Base-by-base conservation (phyloP, 2,797 vertebrate species). In the Clarias laeviceps region DNA sequence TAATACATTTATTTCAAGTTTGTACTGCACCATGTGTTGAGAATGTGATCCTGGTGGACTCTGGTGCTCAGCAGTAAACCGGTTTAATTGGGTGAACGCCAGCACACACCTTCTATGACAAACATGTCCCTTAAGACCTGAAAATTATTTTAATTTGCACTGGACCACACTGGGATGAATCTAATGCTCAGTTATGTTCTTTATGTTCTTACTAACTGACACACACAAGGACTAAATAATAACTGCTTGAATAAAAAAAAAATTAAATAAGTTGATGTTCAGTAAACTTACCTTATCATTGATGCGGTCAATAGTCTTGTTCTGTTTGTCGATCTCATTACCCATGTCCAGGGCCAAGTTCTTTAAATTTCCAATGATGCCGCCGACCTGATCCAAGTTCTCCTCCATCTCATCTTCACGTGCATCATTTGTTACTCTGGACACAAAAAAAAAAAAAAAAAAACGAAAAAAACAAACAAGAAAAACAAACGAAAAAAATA, bases 321-420 rank as follows among this genome's bases (percentile, higher is more conserved):
- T 99, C 90, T 99, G 98, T 87, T 95, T 91, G 85, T 99, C 98
- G 12, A 99, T 97, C 90, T 99, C 98, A 45, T 86, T 95, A 89
- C 98, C 98, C 98, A 99, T 99, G 89, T 98, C 97, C 89, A 97
- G 5, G 65, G 98, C 98, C 97, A 99, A 96, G 65, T 65, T 94
- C 92, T 96, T 99, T 91, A 99, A 94, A 93, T 99, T 98, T 65
- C 96, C 96, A 17, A 99, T 93, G 88, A 99, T 97, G 90, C 93
- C 91, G 86, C 97, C 97, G 61, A 99, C 98, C 29, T 96, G 96
- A 0, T 92, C 91, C 87, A 99, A 94, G 90, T 99, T 99, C 17
- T 99, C 97, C 90, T 99, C 98, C 98, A 99, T 99, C 93, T 99
- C 98, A 83, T 98, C 97, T 93, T 99, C 98, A 50, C 97, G 96